phyloP scores from a whole-genome alignment of 2,888 invertebrate genomes.

The Nomada ruficornis region DNA sequence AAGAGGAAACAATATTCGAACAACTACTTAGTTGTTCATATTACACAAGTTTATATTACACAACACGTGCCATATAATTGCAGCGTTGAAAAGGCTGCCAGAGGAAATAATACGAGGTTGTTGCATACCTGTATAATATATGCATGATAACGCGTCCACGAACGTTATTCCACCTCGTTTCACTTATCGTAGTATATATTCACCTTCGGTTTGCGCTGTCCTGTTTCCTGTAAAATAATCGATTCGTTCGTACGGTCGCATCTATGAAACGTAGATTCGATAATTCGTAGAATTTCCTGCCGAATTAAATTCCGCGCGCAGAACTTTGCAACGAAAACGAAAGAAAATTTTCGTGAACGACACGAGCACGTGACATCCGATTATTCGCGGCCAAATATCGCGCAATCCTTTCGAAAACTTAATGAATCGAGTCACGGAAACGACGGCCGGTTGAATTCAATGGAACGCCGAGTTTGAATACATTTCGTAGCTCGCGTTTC shows the following conservation, averaged over 20 bases:
- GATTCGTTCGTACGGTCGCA: not conserved
- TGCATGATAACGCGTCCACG: slow-evolving; percentile 6
- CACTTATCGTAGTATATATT: not conserved
- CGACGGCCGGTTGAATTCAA: not conserved
- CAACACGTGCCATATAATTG: slow-evolving; percentile 60
- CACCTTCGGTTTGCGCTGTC: not conserved
- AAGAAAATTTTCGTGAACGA: not conserved
- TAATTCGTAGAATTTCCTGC: not conserved
- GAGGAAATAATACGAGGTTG: slow-evolving; percentile 45
- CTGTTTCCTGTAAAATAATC: not conserved
- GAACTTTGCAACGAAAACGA: not conserved
- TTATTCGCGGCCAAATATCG: not conserved
- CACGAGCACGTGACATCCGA: not conserved
- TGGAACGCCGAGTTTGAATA: too few species aligned
- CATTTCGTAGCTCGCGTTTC: slow-evolving; percentile 33
- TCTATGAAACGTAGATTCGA: not conserved
- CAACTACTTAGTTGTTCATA: too few species aligned
- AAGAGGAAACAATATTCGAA: slow-evolving; percentile 30
- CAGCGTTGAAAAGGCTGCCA: slow-evolving; percentile 18
- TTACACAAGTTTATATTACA: slow-evolving; percentile 41
- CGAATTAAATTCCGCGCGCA: not conserved
- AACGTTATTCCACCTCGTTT: slow-evolving; percentile 19
- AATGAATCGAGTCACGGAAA: slow-evolving; percentile 1
- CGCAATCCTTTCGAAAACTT: slow-evolving; percentile 2
- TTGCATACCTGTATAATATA: slow-evolving; percentile 48